Conservation (phyloP, 2,797 vertebrate species). For the Gadopsis marmoratus region DNA sequence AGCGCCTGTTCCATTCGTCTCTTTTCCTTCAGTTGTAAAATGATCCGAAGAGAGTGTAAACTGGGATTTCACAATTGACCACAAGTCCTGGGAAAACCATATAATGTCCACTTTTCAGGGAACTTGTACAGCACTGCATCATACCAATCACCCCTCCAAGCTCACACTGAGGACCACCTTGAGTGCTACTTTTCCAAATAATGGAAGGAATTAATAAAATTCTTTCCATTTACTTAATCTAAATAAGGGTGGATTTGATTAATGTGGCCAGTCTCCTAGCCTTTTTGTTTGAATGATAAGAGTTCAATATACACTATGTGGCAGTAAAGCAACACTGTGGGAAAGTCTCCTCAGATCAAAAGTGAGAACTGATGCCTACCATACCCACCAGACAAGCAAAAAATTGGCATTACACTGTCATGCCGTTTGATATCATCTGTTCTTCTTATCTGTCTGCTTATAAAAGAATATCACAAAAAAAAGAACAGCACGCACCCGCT, state of each 20-base stretch:
- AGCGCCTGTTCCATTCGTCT: slow-evolving; percentile 46
- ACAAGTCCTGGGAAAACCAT: slow-evolving; percentile 65
- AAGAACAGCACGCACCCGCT: not conserved
- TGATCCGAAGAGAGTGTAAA: slow-evolving; percentile 67
- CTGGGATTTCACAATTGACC: slow-evolving; percentile 71
- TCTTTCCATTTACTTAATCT: slow-evolving; percentile 71
- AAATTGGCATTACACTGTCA: not conserved
- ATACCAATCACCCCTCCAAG: slow-evolving; percentile 60
- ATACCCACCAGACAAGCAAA: slow-evolving; percentile 45
- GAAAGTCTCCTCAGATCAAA: slow-evolving; percentile 42
- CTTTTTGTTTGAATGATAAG: slow-evolving; percentile 71
- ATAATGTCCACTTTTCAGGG: slow-evolving; percentile 66
- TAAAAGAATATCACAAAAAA: slow-evolving; percentile 9
- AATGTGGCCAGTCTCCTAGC: slow-evolving; percentile 53
- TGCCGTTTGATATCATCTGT: slow-evolving; percentile 4
- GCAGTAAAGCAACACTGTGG: slow-evolving; percentile 55
- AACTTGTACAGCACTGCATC: slow-evolving; percentile 48
- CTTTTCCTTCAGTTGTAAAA: slow-evolving; percentile 70
- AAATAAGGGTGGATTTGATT: slow-evolving; percentile 71
- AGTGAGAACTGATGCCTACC: slow-evolving; percentile 58
- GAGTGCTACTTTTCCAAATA: slow-evolving; percentile 75
- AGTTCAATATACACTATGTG: slow-evolving; percentile 59
- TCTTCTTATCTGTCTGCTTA: slow-evolving; percentile 23
- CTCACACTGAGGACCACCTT: slow-evolving; percentile 75
- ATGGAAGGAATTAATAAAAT: slow-evolving; percentile 64